Evolutionary conservation across 2,888 invertebrate species (phyloP).

Genomic region (Parapristionchus giblindavisi): DNA sequence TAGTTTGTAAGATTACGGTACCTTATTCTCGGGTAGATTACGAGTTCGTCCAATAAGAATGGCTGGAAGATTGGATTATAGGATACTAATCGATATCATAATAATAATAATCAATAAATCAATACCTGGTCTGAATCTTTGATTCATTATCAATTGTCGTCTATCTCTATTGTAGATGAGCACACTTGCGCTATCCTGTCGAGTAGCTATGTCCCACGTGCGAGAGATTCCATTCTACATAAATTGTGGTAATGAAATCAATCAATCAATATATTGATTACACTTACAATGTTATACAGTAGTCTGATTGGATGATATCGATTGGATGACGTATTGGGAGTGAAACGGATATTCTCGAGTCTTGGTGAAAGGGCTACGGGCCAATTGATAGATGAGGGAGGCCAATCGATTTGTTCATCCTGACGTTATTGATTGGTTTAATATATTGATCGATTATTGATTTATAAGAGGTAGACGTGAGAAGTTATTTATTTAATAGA

Average conservation of each 20-base stretch:
- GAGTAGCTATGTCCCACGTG: slow-evolving; percentile 58
- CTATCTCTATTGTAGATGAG: slow-evolving; percentile 54
- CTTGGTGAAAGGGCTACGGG: background rate
- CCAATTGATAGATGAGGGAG: background rate
- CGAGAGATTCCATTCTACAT: slow-evolving; percentile 48
- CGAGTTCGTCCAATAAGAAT: slow-evolving; percentile 21
- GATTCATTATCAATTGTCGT: slow-evolving; percentile 46
- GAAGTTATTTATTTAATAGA: too few relatives aligned
- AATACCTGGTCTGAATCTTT: slow-evolving; percentile 44
- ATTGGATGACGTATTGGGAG: slow-evolving; percentile 19
- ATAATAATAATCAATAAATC: background rate
- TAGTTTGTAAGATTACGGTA: background rate
- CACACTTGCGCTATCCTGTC: slow-evolving; percentile 48
- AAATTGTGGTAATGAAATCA: background rate
- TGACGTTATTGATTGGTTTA: background rate
- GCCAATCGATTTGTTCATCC: background rate
- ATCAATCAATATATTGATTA: background rate
- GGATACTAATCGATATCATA: background rate
- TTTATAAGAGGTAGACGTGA: too few relatives aligned
- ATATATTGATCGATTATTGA: background rate
- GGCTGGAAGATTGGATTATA: slow-evolving; percentile 17
- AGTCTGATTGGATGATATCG: slow-evolving; percentile 12
- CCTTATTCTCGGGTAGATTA: slow-evolving; percentile 25
- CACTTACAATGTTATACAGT: slow-evolving; percentile 32
- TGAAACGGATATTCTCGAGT: background rate